Percentiles rank a stretch among this genome's conserved stretches.
Evolutionary conservation across 2,888 invertebrate species (phyloP).

Genomic region (Unio pictorum): DNA sequence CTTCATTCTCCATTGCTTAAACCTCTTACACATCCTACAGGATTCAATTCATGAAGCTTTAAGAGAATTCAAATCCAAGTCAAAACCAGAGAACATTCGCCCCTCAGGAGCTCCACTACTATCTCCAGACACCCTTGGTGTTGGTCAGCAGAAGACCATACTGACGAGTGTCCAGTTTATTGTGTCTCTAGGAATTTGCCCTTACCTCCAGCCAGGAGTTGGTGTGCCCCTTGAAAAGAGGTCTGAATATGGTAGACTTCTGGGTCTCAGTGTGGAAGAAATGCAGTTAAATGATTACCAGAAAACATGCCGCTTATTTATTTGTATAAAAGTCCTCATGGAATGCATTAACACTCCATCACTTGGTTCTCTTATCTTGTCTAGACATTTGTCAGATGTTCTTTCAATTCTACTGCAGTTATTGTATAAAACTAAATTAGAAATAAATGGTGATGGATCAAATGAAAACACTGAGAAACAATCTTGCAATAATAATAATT

Average conservation of each 20-base stretch:
- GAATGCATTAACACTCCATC: constrained; percentile 39
- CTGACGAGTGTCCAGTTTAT: constrained; percentile 78
- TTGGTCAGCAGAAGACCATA: constrained; percentile 79
- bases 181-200: constrained; percentile 79
- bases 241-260: constrained; percentile 63
- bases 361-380: constrained; percentile 76
- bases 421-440: constrained; percentile 68
- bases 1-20: constrained; percentile 39
- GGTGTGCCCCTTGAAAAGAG: constrained; percentile 75
- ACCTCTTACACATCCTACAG: constrained; percentile 34
- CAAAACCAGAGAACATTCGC: constrained; percentile 8
- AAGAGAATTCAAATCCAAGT: constrained; percentile 17
- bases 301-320: constrained; percentile 34
- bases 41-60: constrained; percentile 18
- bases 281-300: constrained; percentile 9
- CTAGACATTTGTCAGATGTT: constrained; percentile 77
- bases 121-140: constrained; percentile 75
- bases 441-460: neutral
- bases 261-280: constrained; percentile 13
- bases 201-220: constrained; percentile 79
- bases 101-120: constrained; percentile 44
- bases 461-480: neutral
- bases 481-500: neutral
- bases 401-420: constrained; percentile 82
- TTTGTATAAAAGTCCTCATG: constrained; percentile 42